These are phyloP conservation scores for Hipparchia semele DNA, from an alignment of 2,888 invertebrate genomes.

Conservation along the genomic window DNA sequence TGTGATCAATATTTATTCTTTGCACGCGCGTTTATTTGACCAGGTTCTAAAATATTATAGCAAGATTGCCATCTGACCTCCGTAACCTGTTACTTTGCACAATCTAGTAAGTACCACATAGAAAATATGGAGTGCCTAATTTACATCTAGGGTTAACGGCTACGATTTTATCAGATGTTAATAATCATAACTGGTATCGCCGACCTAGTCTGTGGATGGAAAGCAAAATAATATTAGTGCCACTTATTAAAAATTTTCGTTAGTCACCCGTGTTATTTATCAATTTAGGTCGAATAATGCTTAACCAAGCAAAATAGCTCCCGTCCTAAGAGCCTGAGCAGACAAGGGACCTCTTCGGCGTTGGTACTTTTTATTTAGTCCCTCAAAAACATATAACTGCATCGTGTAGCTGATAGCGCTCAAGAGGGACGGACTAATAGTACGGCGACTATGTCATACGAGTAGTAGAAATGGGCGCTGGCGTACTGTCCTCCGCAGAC, in stretches of 20 bases:
- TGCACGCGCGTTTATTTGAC: background rate
- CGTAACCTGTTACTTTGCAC: constrained; percentile 1
- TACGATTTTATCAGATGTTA: background rate
- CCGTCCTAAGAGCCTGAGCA: too few species aligned
- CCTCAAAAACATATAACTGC: too few species aligned
- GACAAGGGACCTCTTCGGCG: too few species aligned
- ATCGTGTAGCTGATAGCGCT: too few species aligned
- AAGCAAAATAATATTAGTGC: constrained; percentile 3
- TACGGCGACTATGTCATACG: too few species aligned
- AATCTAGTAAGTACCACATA: background rate
- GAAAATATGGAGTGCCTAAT: background rate
- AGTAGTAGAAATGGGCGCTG: too few species aligned
- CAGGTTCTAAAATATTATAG: background rate
- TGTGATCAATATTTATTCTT: background rate
- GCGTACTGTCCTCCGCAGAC: too few species aligned
- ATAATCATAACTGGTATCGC: background rate
- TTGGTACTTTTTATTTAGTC: too few species aligned
- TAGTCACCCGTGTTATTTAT: background rate
- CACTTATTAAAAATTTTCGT: background rate
- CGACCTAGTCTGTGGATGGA: constrained; percentile 7
- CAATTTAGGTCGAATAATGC: background rate
- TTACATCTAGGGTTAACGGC: constrained; percentile 15
- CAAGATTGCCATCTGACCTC: background rate
- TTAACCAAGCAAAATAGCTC: background rate
- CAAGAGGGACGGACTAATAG: too few species aligned